phyloP scores from a whole-genome alignment of 2,888 invertebrate species.

The Synergus japonicus region DNA sequence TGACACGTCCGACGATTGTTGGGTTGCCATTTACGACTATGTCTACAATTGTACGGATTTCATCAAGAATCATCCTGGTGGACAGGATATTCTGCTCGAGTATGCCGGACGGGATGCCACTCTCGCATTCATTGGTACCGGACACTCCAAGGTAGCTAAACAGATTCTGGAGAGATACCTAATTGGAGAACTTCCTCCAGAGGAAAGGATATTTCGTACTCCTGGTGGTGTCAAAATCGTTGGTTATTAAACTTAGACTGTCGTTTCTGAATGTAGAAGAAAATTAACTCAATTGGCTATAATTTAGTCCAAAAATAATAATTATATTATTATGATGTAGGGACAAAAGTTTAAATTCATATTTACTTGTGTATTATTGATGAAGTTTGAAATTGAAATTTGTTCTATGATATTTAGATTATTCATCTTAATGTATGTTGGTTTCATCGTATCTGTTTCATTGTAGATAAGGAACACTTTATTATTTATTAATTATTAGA shows the following conservation, averaged over 20 bases:
- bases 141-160: conserved; percentile 85
- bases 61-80: conserved; percentile 90
- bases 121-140: conserved; percentile 88
- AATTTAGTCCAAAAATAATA: not conserved
- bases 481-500: not conserved
- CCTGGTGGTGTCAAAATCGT: conserved; percentile 79
- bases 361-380: no score
- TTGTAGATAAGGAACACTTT: not conserved
- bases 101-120: conserved; percentile 92
- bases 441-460: not conserved
- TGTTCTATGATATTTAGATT: not conserved
- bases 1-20: conserved; percentile 86
- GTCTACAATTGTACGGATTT: conserved; percentile 91
- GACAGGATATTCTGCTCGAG: conserved; percentile 88
- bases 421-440: not conserved
- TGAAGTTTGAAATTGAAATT: no score
- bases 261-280: not conserved
- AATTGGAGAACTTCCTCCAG: conserved; percentile 86
- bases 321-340: no score
- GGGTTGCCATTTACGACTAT: conserved; percentile 92
- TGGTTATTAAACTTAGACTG: conserved; percentile 12
- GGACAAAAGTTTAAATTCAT: no score
- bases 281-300: not conserved
- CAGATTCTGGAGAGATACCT: conserved; percentile 84
- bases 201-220: conserved; percentile 86